Evolutionary conservation across 2,797 vertebrate species (phyloP).

Genomic region (Acanthornis magna): DNA sequence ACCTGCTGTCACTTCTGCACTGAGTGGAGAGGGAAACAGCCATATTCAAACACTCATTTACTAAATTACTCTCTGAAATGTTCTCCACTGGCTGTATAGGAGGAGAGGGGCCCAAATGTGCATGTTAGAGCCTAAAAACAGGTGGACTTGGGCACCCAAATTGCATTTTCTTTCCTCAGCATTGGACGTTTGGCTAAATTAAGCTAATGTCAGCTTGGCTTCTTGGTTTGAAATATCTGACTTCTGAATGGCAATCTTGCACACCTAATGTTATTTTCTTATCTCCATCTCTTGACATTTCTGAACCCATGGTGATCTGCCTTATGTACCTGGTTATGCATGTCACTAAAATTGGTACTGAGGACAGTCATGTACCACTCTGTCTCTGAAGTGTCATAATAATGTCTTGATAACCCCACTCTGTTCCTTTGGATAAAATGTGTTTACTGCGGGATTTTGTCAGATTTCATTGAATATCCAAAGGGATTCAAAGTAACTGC

Average conservation of each 20-base stretch:
- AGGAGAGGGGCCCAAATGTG: background rate
- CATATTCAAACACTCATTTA: background rate
- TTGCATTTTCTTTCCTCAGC: background rate
- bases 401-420: background rate
- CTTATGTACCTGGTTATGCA: rapidly evolving
- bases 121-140: background rate
- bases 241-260: background rate
- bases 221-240: background rate
- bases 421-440: background rate
- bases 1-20: background rate
- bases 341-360: background rate
- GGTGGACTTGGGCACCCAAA: background rate
- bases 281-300: background rate
- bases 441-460: background rate
- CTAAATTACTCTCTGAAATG: background rate
- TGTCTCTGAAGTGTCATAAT: background rate
- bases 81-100: background rate
- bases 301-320: rapidly evolving
- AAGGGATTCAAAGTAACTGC: background rate
- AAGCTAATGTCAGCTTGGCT: background rate
- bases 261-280: background rate
- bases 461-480: background rate
- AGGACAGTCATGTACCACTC: background rate
- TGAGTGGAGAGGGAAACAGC: background rate
- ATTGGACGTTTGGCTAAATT: background rate